These are phyloP conservation scores for Podarcis cretensis DNA, from an alignment of 2,113 vertebrate genomes.

Conservation along the genomic window DNA sequence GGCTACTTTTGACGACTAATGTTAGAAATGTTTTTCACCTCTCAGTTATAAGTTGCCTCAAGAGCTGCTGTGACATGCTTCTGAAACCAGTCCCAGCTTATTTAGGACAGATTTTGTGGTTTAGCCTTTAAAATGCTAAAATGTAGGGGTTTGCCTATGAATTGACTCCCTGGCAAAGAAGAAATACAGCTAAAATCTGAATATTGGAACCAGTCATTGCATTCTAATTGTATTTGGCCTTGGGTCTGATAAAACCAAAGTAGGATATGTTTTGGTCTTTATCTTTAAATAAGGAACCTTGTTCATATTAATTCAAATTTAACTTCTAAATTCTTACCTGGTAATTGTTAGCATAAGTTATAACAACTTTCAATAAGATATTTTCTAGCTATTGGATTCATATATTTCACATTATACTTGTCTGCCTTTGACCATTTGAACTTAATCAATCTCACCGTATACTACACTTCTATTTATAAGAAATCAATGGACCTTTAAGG, in stretches of 20 bases:
- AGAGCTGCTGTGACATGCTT: neutral
- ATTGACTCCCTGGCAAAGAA: neutral
- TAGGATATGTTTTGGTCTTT: neutral
- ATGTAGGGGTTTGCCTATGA: neutral
- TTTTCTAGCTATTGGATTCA: neutral
- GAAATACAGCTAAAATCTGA: neutral
- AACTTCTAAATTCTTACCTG: neutral
- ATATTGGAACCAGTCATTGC: neutral
- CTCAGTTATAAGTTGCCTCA: neutral
- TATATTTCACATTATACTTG: neutral
- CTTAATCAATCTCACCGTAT: neutral
- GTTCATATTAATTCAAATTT: neutral
- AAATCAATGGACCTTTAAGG: neutral
- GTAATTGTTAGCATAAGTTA: neutral
- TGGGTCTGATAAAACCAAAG: neutral
- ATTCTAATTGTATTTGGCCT: neutral
- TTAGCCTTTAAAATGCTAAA: neutral
- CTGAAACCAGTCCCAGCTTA: neutral
- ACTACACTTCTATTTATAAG: neutral
- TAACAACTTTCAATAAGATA: neutral
- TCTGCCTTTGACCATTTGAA: neutral
- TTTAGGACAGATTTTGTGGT: neutral
- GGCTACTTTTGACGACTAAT: too few species aligned
- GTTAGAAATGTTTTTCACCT: neutral
- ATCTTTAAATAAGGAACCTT: neutral